phyloP scores from a whole-genome alignment of 2,113 vertebrate genomes.

The Malaclemys terrapin region DNA sequence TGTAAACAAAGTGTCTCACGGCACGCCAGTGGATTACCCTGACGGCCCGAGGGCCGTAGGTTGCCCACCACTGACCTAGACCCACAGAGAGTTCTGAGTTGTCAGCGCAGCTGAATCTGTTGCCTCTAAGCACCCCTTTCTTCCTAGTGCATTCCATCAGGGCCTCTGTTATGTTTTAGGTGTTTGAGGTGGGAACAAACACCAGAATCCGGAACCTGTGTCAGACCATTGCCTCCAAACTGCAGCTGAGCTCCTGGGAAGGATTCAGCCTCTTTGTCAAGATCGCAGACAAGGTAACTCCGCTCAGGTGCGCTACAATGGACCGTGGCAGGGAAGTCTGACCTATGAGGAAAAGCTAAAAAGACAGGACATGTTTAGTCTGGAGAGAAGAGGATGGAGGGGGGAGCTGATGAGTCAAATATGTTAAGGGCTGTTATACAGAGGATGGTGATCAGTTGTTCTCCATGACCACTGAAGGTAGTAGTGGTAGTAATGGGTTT shows the following conservation, averaged over 20 bases:
- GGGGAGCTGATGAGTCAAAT: neutral
- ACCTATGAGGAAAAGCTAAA: neutral
- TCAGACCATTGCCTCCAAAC: slow-evolving; percentile 78
- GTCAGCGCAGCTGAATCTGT: neutral
- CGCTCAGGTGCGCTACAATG: accelerated
- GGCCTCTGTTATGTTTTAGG: slow-evolving; percentile 73
- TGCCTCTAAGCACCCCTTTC: neutral
- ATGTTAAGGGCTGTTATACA: neutral
- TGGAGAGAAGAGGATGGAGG: neutral
- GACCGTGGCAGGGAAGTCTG: neutral
- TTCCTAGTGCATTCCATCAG: slow-evolving; percentile 4
- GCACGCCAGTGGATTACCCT: too few species aligned
- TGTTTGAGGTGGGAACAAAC: slow-evolving; percentile 87
- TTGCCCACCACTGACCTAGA: too few species aligned
- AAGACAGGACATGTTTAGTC: neutral
- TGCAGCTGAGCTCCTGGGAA: slow-evolving; percentile 87
- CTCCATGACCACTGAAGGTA: neutral
- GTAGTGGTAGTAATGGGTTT: neutral
- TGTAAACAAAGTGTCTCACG: too few species aligned
- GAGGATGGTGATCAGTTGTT: neutral
- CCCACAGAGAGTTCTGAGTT: too few species aligned
- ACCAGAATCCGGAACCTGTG: slow-evolving; percentile 88
- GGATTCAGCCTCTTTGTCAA: slow-evolving; percentile 96
- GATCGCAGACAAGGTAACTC: slow-evolving; percentile 90
- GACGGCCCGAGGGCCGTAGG: too few species aligned